Evolutionary conservation across 92 coral and sea anemone genomes (phyloP).

Genomic region (Montipora capitata): DNA sequence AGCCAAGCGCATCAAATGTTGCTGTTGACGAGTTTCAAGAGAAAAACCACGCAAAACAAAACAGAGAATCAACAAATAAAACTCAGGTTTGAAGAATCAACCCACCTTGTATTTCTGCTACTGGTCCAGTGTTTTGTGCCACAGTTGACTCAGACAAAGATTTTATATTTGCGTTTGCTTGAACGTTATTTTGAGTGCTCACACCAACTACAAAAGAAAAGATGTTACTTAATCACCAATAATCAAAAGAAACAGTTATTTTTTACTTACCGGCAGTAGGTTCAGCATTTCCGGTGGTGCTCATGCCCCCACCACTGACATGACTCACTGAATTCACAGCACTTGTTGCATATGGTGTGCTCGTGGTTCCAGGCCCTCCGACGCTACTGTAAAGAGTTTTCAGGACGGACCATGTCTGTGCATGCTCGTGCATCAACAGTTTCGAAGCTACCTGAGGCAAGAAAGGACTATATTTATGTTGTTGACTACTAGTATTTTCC

Average conservation of each 20-base stretch:
- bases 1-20: too few relatives aligned
- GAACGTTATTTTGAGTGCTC: constrained; percentile 20
- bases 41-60: background rate
- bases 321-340: constrained; percentile 66
- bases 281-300: constrained; percentile 75
- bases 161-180: constrained; percentile 30
- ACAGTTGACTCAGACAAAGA: constrained; percentile 37
- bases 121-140: constrained; percentile 23
- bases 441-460: constrained; percentile 82
- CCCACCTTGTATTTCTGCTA: constrained; percentile 37
- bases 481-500: background rate
- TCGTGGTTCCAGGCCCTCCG: constrained; percentile 72
- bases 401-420: constrained; percentile 96
- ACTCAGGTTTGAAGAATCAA: background rate
- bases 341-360: constrained; percentile 68
- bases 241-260: background rate
- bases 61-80: background rate
- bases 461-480: too few relatives aligned
- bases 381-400: constrained; percentile 90
- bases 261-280: constrained; percentile 70
- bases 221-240: background rate
- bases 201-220: constrained; percentile 4
- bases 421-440: constrained; percentile 90
- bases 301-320: constrained; percentile 80
- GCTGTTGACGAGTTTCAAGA: too few relatives aligned